A percentile compares a stretch with the other conserved stretches of the same genome.
Conservation (phyloP, 2,113 vertebrate species). For the Paedocypris sp. region DNA sequence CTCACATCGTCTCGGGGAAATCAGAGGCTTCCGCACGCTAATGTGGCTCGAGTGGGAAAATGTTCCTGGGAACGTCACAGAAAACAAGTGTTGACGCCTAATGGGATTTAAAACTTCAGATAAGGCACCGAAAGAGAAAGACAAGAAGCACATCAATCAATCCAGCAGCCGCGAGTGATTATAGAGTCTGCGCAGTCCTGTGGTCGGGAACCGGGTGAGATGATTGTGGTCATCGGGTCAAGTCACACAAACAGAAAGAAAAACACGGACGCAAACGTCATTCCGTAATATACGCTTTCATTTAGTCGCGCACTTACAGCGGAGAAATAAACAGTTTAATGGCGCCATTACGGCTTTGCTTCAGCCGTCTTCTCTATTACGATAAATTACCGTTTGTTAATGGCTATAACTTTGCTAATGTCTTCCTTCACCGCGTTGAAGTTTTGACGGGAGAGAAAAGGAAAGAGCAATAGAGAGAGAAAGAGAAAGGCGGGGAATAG, state of each 20-base stretch:
- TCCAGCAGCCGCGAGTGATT: slow-evolving; percentile 13
- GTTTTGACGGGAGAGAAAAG: neutral
- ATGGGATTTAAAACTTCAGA: slow-evolving; percentile 10
- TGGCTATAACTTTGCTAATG: neutral
- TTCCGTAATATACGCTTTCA: slow-evolving; percentile 22
- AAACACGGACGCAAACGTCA: neutral
- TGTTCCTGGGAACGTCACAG: neutral
- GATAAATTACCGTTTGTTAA: slow-evolving; percentile 8
- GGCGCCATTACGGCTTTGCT: neutral
- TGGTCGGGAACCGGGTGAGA: slow-evolving; percentile 13
- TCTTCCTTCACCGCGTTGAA: neutral
- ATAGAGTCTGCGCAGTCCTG: neutral
- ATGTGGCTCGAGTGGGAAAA: slow-evolving; percentile 17
- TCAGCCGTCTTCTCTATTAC: neutral
- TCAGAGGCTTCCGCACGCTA: slow-evolving; percentile 3
- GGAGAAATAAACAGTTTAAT: slow-evolving; percentile 2
- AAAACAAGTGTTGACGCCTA: slow-evolving; percentile 18
- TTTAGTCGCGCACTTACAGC: neutral
- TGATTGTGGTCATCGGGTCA: slow-evolving; percentile 24
- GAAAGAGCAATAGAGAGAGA: too few relatives aligned
- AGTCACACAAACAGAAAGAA: neutral
- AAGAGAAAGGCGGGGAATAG: too few relatives aligned
- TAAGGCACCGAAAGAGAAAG: slow-evolving; percentile 1
- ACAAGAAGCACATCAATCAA: slow-evolving; percentile 1
- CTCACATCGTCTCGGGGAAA: neutral